Base-by-base conservation (phyloP, 1,140 invertebrate species). In the Pantala flavescens region DNA sequence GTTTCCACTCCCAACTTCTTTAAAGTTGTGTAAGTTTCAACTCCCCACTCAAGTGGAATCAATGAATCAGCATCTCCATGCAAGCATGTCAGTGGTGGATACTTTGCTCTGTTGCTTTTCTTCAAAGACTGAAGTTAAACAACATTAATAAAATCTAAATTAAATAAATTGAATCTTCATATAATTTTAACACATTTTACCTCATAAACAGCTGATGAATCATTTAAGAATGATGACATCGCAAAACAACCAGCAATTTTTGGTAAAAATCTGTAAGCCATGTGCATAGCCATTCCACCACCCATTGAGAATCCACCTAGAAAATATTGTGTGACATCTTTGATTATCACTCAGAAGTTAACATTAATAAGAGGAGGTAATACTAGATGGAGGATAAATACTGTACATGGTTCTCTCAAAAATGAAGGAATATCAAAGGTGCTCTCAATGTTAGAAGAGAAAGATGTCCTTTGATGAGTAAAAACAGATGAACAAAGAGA, bases 301-400 rank as follows among this genome's bases (percentile, higher is more conserved):
- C 91, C 91, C 90, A 92, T 92, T 43, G 91, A 92, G 80, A 92
- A 91, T 10, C 91, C 91, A 80, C 89, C 88, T 87, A 75, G 73
- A 79, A 70, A 73, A 73, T 75, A 19, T 76, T 75, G 0, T 24
- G n/a, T 42, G 5, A 75, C 73, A 14, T 10, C 71, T 11, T 9
- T 19, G 42, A 12, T 24, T 14, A 12, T 24, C 71, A 73, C 24
- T 19, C 14, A 14, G 11, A 74, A n/a, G 21, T 12, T 14, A 9
- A 24, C 74, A 24, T 23, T 24, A 74, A 74, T 7, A n/a, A n/a
- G n/a, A n/a, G n/a, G n/a, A n/a, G n/a, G n/a, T n/a, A n/a, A n/a
- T n/a, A n/a, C n/a, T n/a, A n/a, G n/a, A n/a, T n/a, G n/a, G n/a
- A n/a, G n/a, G 10, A 73, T 28, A 23, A n/a, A 21, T 75, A 10